Base-by-base conservation (phyloP, 2,888 invertebrate species). In the Coecobrya sp. region DNA sequence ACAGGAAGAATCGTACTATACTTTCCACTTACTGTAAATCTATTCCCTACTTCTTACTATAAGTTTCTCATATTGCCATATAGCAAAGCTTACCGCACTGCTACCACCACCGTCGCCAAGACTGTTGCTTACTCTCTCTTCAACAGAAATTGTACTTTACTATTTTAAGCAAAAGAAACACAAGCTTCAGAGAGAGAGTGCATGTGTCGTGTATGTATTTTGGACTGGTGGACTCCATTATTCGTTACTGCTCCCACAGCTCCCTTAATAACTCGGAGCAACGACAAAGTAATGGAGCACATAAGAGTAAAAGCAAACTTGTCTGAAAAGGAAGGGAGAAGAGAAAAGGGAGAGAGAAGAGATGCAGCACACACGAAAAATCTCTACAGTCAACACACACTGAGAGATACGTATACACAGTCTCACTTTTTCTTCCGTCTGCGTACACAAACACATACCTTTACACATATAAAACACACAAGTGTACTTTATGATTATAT, bases 241-340 rank as follows among this genome's bases (percentile, higher is more conserved):
- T 92, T 88, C 85, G 82, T 88, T 88, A 92, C 76, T 88, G 92
- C 88, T 92, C 92, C 92, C 92, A 79, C 88, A 79, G 92, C 92
- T 91, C 92, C 88, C 82, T 84, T 92, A 92, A 92, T 92, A 92
- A 92, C 92, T 85, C 62, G 87, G 84, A 89, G 92, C 88, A 84
- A 92, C 85, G 92, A 92, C 92, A 92, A 88, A 92, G 92, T 92
- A 92, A 92, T 92, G 92, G 92, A 92, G 92, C 88, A 89, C 88
- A 65, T 27, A 76, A 91, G 86, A 86, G 62, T 52, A 62, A 84
- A 84, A 62, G 86, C 25, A 73, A 91, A 73, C 85, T 85, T 62
- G 25, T 16, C 42, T 65, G 85, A 13, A 85, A 49, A 55, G 59
- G 36, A 16, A 49, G 59, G 79, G 86, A 55, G 81, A 45, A 19